Percentiles rank a stretch among this genome's conserved stretches.
These are phyloP conservation scores for Leptinotarsa peninsularis DNA, from an alignment of 2,888 invertebrate species.

Conservation along the genomic window DNA sequence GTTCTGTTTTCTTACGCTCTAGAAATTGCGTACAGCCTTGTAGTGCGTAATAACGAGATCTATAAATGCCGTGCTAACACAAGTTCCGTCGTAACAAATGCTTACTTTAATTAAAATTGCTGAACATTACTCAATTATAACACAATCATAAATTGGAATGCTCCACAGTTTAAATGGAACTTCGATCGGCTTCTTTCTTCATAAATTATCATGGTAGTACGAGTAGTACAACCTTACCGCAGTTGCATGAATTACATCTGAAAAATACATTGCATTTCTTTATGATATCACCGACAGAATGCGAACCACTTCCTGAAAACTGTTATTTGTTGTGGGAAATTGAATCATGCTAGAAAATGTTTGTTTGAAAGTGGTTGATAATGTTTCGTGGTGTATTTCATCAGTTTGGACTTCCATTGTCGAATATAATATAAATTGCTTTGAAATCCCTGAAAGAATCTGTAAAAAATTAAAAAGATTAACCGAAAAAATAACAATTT, in stretches of 20 bases:
- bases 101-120: constrained; percentile 52
- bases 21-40: constrained; percentile 39
- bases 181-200: constrained; percentile 40
- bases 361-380: too few relatives aligned
- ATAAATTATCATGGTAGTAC: constrained; percentile 1
- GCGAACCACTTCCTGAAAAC: background rate
- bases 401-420: too few relatives aligned
- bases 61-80: constrained; percentile 44
- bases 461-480: too few relatives aligned
- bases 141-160: constrained; percentile 53
- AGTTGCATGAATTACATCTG: background rate
- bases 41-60: constrained; percentile 46
- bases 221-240: background rate
- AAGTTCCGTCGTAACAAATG: constrained; percentile 42
- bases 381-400: too few relatives aligned
- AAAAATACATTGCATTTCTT: constrained; percentile 8
- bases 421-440: too few relatives aligned
- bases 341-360: too few relatives aligned
- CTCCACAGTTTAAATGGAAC: constrained; percentile 44
- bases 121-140: constrained; percentile 53
- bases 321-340: background rate
- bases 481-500: too few relatives aligned
- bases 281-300: background rate
- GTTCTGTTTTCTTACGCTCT: constrained; percentile 35
- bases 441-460: too few relatives aligned